Percentiles rank a stretch among this genome's conserved stretches.
Evolutionary conservation across 2,888 invertebrate genomes (phyloP).

Genomic region (Dione juno): DNA sequence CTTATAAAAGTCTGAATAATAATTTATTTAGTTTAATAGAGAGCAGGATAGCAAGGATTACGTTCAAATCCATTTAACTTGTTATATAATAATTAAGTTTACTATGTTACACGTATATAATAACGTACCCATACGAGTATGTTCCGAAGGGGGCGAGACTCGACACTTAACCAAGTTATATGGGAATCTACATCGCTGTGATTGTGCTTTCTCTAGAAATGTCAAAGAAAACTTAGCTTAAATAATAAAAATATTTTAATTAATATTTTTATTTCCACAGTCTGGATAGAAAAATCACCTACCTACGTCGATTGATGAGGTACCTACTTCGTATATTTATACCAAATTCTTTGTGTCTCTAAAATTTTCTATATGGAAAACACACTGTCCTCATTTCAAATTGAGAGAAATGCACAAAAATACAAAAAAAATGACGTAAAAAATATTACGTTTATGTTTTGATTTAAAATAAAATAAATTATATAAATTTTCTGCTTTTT

Average conservation of each 20-base stretch:
- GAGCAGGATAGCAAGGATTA: background rate
- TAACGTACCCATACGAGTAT: constrained; percentile 5
- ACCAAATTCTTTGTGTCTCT: too few relatives aligned
- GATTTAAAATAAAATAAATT: too few relatives aligned
- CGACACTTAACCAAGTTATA: constrained; percentile 32
- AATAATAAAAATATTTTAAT: background rate
- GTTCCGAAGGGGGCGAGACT: constrained; percentile 20
- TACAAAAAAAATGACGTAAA: too few relatives aligned
- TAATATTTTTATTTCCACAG: too few relatives aligned
- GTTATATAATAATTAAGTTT: constrained; percentile 1
- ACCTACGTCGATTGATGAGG: too few relatives aligned
- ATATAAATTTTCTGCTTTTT: too few relatives aligned
- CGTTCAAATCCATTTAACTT: background rate
- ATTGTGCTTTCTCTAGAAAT: background rate
- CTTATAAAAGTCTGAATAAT: background rate
- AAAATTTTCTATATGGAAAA: too few relatives aligned
- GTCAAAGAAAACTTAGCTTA: background rate
- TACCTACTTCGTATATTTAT: too few relatives aligned
- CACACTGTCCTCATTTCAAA: too few relatives aligned
- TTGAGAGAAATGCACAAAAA: too few relatives aligned
- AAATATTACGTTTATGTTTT: too few relatives aligned
- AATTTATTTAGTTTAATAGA: background rate
- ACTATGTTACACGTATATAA: constrained; percentile 21
- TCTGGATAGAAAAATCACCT: too few relatives aligned
- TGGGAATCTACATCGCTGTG: constrained; percentile 16